Conservation (phyloP, 2,888 invertebrate genomes). For the Dasysyrphus tricinctus region DNA sequence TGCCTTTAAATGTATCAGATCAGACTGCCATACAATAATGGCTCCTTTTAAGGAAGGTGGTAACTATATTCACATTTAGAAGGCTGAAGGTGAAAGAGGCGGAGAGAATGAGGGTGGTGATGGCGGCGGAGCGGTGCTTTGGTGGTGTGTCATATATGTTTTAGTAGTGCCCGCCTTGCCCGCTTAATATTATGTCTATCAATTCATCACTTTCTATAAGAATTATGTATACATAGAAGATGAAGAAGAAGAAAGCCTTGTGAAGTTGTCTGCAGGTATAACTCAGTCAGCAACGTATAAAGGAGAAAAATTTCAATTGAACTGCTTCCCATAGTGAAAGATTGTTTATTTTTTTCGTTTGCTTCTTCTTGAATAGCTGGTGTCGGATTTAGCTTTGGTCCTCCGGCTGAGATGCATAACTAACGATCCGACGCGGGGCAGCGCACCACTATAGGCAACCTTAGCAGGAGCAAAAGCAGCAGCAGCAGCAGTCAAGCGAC, state of each 20-base stretch:
- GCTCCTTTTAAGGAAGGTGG: constrained; percentile 70
- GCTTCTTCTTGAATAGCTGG: background rate
- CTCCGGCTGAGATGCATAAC: constrained; percentile 66
- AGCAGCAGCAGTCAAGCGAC: constrained; percentile 13
- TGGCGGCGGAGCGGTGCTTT: background rate
- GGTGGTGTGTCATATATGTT: constrained; percentile 42
- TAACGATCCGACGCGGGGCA: constrained; percentile 45
- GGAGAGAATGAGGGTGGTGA: background rate
- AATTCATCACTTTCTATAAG: constrained; percentile 80
- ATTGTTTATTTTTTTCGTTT: constrained; percentile 21
- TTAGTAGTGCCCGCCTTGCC: constrained; percentile 27
- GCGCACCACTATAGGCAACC: constrained; percentile 15
- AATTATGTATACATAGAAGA: constrained; percentile 31
- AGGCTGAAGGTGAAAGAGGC: background rate
- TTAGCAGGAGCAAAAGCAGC: constrained; percentile 15
- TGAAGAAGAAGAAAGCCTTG: constrained; percentile 57
- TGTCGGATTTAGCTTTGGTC: constrained; percentile 60
- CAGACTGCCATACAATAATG: constrained; percentile 29
- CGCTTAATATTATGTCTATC: constrained; percentile 78
- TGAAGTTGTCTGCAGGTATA: constrained; percentile 30
- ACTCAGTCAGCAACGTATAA: background rate
- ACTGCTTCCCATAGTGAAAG: constrained; percentile 58
- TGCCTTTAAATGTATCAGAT: constrained; percentile 42
- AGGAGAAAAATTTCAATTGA: constrained; percentile 63
- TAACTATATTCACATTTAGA: constrained; percentile 31